Evolutionary conservation across 2,113 vertebrate species (phyloP).

Genomic region (Paracanthobrama guichenoti): DNA sequence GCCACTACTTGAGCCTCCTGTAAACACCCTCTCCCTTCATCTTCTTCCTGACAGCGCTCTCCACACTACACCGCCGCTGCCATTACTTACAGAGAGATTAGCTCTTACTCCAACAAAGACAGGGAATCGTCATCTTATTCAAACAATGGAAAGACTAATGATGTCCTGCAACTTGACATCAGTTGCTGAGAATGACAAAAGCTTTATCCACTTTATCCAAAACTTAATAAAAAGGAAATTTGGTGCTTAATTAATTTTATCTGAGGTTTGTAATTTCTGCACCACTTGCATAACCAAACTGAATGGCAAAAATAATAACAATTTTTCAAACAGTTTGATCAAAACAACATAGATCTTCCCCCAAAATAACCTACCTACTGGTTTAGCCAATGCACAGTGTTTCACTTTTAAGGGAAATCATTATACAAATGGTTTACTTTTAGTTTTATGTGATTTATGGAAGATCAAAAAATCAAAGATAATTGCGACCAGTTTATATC

Average conservation of each 20-base stretch:
- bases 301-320: neutral
- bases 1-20: conserved; percentile 70
- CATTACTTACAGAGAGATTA: conserved; percentile 75
- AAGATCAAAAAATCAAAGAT: too few relatives aligned
- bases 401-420: too few relatives aligned
- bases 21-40: conserved; percentile 75
- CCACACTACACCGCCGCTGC: conserved; percentile 62
- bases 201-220: neutral
- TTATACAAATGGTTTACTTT: neutral
- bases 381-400: too few relatives aligned
- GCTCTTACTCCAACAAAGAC: conserved; percentile 67
- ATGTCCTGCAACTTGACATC: conserved; percentile 58
- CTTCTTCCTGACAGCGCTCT: conserved; percentile 68
- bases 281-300: neutral
- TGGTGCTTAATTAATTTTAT: neutral
- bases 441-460: neutral
- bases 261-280: neutral
- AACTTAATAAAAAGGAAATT: neutral
- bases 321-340: too few relatives aligned
- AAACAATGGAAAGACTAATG: conserved; percentile 73
- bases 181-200: conserved; percentile 46
- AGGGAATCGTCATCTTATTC: conserved; percentile 70
- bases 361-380: too few relatives aligned
- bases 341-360: too few relatives aligned
- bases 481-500: too few relatives aligned